These are phyloP conservation scores for Dermolepida albohirtum DNA, from an alignment of 2,888 invertebrate genomes.

Conservation along the genomic window DNA sequence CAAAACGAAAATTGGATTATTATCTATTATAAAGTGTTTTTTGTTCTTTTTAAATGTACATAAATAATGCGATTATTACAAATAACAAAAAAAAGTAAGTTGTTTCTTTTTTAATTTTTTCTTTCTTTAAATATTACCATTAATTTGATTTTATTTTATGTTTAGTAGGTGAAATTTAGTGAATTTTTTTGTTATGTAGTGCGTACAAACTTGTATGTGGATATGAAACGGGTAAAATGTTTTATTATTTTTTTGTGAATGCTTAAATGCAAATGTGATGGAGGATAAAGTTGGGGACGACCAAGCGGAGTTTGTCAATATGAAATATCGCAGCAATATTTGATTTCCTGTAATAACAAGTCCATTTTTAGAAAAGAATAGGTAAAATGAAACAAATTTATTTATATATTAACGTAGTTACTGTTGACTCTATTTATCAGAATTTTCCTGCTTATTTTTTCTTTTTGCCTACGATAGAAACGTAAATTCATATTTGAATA, in stretches of 20 bases:
- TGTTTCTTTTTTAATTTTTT: constrained; percentile 17
- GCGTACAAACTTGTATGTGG: constrained; percentile 32
- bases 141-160: constrained; percentile 22
- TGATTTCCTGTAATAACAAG: too few species aligned
- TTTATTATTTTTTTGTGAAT: too few species aligned
- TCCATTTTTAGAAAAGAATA: too few species aligned
- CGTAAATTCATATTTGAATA: too few species aligned
- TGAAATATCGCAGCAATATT: too few species aligned
- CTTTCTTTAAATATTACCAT: constrained; percentile 28
- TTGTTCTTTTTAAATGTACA: constrained; percentile 32
- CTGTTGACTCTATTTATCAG: too few species aligned
- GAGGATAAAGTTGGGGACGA: neutral
- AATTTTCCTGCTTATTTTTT: too few species aligned
- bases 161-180: constrained; percentile 32
- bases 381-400: too few species aligned
- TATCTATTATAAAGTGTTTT: constrained; percentile 33
- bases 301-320: constrained; percentile 12
- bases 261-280: constrained; percentile 1
- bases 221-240: constrained; percentile 23
- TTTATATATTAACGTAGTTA: too few species aligned
- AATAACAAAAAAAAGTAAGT: constrained; percentile 1
- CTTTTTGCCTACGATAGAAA: too few species aligned
- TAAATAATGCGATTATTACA: constrained; percentile 26
- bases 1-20: constrained; percentile 28
- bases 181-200: constrained; percentile 22